Base-by-base conservation (phyloP, 2,113 vertebrate genomes). In the Tragelaphus imberbis region DNA sequence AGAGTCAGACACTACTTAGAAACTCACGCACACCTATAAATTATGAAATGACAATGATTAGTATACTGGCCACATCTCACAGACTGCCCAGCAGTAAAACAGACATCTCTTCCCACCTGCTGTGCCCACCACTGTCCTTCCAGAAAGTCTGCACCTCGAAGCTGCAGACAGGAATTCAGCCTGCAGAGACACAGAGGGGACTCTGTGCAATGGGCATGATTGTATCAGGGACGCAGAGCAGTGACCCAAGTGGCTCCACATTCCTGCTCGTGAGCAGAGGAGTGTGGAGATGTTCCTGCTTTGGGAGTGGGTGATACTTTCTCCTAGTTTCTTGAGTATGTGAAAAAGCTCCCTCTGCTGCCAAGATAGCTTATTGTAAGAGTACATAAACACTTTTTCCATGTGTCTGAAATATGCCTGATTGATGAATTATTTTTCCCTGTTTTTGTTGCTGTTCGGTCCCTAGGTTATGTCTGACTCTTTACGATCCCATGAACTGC, bases 231-330 rank as follows among this genome's bases (percentile, higher is more conserved):
- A 65, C 3, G 0, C 63, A n/a, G 33, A 33, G 61, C n/a, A 16
- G 61, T 7, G 61, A 33, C 63, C 63, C 2, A 9, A 19, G 65
- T 4, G 33, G 7, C 65, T n/a, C 16, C 1, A 0, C 65, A 2
- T n/a, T 10, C 33, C 65, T 4, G 33, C 33, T 68, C 7, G 1
- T 19, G 15, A 68, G 63, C 33, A 17, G 63, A 33, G 15, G 63
- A n/a, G 16, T n/a, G 33, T 0, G 63, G 33, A 68, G 63, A n/a
- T 19, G 33, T 3, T 68, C 33, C 30, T 9, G 9, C 65, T 21
- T 5, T 0, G 3, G 2, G 65, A 71, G 59, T 2, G 65, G 8
- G 17, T 36, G n/a, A 2, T 21, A 36, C 2, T 19, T 21, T 21
- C 65, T 71, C 63, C 33, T 71, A 36, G 65, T n/a, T 5, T n/a